Evolutionary conservation across 2,888 invertebrate genomes (phyloP).

Genomic region (Sturmia bella): DNA sequence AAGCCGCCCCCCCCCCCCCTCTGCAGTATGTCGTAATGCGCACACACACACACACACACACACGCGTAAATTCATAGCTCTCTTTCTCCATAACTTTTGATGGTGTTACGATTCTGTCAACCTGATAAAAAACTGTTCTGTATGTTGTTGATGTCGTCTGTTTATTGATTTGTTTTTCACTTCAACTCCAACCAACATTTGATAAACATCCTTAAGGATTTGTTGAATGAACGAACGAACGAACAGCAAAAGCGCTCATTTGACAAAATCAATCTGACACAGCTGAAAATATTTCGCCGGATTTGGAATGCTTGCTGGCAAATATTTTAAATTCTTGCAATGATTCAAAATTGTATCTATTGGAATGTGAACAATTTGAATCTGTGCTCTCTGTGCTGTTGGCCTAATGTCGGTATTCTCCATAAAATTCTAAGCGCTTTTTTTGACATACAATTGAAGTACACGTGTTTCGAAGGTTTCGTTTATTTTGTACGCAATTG

Average conservation of each 20-base stretch:
- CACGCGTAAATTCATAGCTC: neutral
- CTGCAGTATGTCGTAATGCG: no score
- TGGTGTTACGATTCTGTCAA: conserved; percentile 61
- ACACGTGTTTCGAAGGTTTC: no score
- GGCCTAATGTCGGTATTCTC: conserved; percentile 79
- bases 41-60: no score
- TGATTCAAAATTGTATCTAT: conserved; percentile 57
- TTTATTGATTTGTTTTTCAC: conserved; percentile 60
- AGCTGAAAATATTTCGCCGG: neutral
- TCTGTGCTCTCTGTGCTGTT: conserved; percentile 73
- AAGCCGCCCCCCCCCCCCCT: no score
- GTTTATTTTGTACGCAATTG: neutral
- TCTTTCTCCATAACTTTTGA: neutral
- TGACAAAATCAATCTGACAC: no score
- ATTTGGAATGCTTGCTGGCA: neutral
- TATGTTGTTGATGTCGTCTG: conserved; percentile 70
- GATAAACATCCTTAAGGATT: no score
- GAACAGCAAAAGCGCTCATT: no score
- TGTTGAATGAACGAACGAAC: neutral
- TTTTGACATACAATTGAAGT: conserved; percentile 35
- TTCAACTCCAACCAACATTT: no score
- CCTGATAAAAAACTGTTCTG: conserved; percentile 73
- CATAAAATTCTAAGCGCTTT: conserved; percentile 65
- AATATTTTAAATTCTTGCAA: neutral
- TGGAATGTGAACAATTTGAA: conserved; percentile 72